Base-by-base conservation (phyloP, 2,797 vertebrate species). In the Tadarida brasiliensis region DNA sequence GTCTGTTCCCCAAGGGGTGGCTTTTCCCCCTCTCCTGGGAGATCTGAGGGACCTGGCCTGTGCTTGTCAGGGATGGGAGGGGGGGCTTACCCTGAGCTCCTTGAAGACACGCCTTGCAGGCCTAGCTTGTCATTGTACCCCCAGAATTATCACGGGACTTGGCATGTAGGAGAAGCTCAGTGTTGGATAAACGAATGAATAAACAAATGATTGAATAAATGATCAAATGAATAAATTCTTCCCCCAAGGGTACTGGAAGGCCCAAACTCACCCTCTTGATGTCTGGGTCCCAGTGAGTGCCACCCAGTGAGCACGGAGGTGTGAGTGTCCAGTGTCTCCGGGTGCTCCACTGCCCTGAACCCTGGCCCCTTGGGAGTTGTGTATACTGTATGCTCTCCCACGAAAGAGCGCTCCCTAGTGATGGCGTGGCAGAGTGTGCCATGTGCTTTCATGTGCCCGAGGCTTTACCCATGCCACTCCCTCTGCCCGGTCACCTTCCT, bases 351-450 rank as follows among this genome's bases (percentile, higher is more conserved):
- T 73, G 2, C 4, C 39, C n/a, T 28, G 56, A 70, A 39, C 3
- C 4, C 19, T 3, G 28, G 4, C 11, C 15, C 16, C 11, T 19
- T 59, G 15, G 26, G 47, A 51, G 11, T 5, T 65, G 26, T 24
- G 49, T 61, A n/a, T 22, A 3, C 11, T 30, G 74, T 59, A 11
- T 24, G 24, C 20, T 39, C 67, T 39, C 35, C 67, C 47, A 1
- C 0, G 7, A 44, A 10, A 22, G 12, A n/a, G 35, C 4, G 2
- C 47, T 57, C 35, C 54, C 4, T 0, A 5, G 44, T n/a, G 63
- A 86, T 8, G 61, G 82, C 59, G 35, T 65, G 28, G 35, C 9
- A 51, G 73, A 16, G 8, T 0, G 0, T 35, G 22, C 30, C 16
- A 0, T 19, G 3, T 59, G 84, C 30, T 35, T 63, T 30, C 16